A percentile compares a stretch with the other conserved stretches of the same genome.
phyloP scores from a whole-genome alignment of 2,888 invertebrate species.

The Desoria tigrina region DNA sequence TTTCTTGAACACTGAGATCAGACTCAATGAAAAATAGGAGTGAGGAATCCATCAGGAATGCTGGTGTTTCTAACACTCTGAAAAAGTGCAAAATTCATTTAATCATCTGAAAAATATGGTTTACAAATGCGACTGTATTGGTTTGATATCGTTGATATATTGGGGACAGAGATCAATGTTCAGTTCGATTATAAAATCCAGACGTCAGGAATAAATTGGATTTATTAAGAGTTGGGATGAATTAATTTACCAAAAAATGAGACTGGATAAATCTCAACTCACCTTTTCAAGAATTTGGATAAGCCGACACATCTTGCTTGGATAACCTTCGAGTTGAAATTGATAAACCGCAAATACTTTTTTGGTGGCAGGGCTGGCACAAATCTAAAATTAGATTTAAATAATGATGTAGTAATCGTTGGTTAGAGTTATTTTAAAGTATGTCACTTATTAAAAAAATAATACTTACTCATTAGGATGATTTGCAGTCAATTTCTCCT shows the following conservation, averaged over 20 bases:
- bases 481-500: constrained; percentile 33
- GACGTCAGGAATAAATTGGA: too few relatives aligned
- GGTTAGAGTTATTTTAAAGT: too few relatives aligned
- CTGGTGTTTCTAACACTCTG: constrained; percentile 45
- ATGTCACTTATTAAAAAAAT: neutral
- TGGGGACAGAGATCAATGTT: too few relatives aligned
- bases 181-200: too few relatives aligned
- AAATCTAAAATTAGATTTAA: constrained; percentile 29
- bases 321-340: constrained; percentile 45
- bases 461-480: constrained; percentile 2
- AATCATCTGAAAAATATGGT: constrained; percentile 2
- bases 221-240: too few relatives aligned
- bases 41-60: constrained; percentile 43
- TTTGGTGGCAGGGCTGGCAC: constrained; percentile 49
- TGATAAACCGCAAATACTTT: constrained; percentile 44
- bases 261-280: neutral
- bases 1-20: constrained; percentile 41
- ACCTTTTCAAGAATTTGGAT: constrained; percentile 46
- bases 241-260: too few relatives aligned
- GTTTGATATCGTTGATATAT: too few relatives aligned
- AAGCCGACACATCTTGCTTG: constrained; percentile 43
- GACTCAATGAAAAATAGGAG: constrained; percentile 50
- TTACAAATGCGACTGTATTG: too few relatives aligned
- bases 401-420: too few relatives aligned
- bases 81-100: neutral